These are phyloP conservation scores for Microctonus aethiopoides DNA, from an alignment of 2,888 invertebrate genomes.

Conservation along the genomic window DNA sequence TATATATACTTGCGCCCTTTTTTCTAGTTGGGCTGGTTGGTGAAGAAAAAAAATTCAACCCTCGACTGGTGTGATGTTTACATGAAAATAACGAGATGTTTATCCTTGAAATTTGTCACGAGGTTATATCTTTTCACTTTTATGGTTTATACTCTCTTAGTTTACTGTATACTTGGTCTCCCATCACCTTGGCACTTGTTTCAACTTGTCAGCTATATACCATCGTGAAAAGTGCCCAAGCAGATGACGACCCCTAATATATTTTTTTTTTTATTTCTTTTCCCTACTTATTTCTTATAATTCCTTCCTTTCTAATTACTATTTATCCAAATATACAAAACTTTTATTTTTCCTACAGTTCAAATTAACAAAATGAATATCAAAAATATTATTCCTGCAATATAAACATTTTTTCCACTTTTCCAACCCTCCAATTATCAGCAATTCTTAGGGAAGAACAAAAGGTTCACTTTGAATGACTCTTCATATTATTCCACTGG, in stretches of 20 bases:
- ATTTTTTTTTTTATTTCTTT: not conserved
- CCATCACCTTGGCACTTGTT: constrained; percentile 3
- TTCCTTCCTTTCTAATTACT: not conserved
- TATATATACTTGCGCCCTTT: not conserved
- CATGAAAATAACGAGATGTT: constrained; percentile 44
- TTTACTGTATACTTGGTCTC: constrained; percentile 9
- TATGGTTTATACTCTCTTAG: constrained; percentile 11
- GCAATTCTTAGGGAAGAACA: constrained; percentile 39
- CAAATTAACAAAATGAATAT: not conserved
- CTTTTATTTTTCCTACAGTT: not conserved
- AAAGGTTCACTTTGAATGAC: constrained; percentile 3
- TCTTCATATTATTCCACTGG: not conserved
- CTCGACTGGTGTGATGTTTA: constrained; percentile 37
- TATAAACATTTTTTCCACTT: not conserved
- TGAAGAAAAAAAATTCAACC: constrained; percentile 45
- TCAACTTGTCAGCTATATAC: not conserved
- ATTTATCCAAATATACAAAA: not conserved
- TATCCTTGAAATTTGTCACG: constrained; percentile 46
- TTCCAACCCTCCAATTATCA: not conserved
- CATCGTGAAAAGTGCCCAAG: constrained; percentile 12
- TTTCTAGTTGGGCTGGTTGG: not conserved
- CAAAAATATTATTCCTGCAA: not conserved
- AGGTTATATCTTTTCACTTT: constrained; percentile 26
- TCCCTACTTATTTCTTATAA: too few species aligned
- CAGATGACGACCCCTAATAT: constrained; percentile 19